phyloP scores from a whole-genome alignment of 1,140 invertebrate species.

The Sitobion miscanthi region DNA sequence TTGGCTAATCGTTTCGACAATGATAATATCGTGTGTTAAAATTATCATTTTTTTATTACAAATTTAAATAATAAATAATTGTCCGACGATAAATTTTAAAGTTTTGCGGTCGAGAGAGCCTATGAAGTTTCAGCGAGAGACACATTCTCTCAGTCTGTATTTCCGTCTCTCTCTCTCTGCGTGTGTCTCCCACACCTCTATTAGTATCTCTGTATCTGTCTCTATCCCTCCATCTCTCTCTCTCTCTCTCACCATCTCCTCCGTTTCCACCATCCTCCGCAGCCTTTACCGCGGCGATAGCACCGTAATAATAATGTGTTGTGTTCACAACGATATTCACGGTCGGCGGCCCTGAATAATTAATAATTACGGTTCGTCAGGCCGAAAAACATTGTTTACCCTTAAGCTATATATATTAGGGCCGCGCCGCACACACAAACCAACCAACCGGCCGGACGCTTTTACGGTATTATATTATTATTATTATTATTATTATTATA shows the following conservation, averaged over 20 bases:
- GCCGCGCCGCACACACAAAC: not conserved
- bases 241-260: no score
- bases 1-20: not conserved
- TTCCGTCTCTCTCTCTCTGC: not conserved
- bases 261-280: not conserved
- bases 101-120: not conserved
- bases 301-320: constrained; percentile 52
- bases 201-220: not conserved
- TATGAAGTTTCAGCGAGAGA: not conserved
- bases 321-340: constrained; percentile 53
- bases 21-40: not conserved
- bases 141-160: not conserved
- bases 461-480: constrained; percentile 29
- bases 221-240: no score
- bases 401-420: constrained; percentile 19
- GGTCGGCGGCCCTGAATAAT: constrained; percentile 55
- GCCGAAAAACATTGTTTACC: constrained; percentile 55
- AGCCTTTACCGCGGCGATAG: not conserved
- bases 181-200: no score
- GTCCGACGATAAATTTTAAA: not conserved
- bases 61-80: constrained; percentile 13
- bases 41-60: not conserved
- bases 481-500: constrained; percentile 36
- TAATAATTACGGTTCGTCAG: constrained; percentile 56
- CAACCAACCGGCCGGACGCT: not conserved